These are phyloP conservation scores for Alectoris magna DNA, from an alignment of 2,797 vertebrate species.

Conservation along the genomic window DNA sequence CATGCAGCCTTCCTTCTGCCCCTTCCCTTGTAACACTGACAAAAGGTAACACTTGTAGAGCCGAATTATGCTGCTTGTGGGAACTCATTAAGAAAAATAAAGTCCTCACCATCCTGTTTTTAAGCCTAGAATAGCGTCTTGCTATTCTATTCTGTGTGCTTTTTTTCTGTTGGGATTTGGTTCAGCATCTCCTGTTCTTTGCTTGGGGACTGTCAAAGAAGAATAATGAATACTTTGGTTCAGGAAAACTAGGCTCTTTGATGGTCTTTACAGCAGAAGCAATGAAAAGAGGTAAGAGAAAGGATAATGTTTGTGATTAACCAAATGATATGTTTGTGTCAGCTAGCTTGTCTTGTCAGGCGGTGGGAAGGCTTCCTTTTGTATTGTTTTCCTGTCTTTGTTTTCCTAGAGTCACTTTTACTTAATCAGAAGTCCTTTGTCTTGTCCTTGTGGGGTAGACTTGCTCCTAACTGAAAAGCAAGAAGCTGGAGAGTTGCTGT, in stretches of 20 bases:
- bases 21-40: not conserved
- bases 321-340: not conserved
- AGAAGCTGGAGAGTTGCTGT: not conserved
- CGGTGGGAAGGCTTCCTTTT: not conserved
- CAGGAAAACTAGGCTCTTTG: not conserved
- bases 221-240: not conserved
- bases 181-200: not conserved
- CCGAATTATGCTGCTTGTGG: not conserved
- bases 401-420: not conserved
- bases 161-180: not conserved
- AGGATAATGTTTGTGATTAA: fast-evolving
- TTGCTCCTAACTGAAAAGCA: not conserved
- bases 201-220: not conserved
- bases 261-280: not conserved
- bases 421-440: not conserved
- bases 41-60: not conserved
- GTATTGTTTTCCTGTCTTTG: not conserved
- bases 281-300: not conserved
- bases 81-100: not conserved
- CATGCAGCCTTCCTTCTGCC: not conserved
- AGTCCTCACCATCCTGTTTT: not conserved
- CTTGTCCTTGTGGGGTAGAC: not conserved
- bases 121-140: not conserved
- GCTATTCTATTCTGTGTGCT: not conserved
- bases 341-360: not conserved